Base-by-base conservation (phyloP, 2,888 invertebrate species). In the Phaedon cochleariae region DNA sequence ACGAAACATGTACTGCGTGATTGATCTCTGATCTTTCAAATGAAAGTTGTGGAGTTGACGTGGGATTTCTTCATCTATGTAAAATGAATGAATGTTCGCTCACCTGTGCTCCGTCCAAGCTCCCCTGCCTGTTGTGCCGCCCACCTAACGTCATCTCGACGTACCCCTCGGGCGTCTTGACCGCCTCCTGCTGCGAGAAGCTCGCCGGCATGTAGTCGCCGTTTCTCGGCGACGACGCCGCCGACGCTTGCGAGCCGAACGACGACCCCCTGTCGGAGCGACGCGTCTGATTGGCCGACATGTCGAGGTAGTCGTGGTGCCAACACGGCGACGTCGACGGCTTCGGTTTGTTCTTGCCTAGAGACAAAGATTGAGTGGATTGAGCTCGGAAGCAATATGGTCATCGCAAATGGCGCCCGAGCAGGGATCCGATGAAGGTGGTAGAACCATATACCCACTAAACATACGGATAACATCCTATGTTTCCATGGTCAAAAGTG, bases 61-160 rank as follows among this genome's bases (percentile, higher is more conserved):
- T n/a, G n/a, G n/a, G n/a, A n/a, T n/a, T n/a, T n/a, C n/a, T n/a
- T n/a, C n/a, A n/a, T n/a, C n/a, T n/a, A n/a, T n/a, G n/a, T n/a
- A n/a, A n/a, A n/a, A n/a, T n/a, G n/a, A n/a, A n/a, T n/a, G n/a
- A n/a, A n/a, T n/a, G n/a, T n/a, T n/a, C n/a, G n/a, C 67, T 71
- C 17, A 73, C 74, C 59, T 77, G 77, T 29, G 70, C 75, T 52
- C 79, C 77, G 49, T 81, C 81, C 52, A 80, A 72, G 70, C 81
- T 79, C 68, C 78, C 79, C 71, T 81, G 79, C 15, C 80, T 62
- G 48, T 76, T 77, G 52, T 77, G 77, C 46, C 70, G 65, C 45
- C 59, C 60, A 18, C 85, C 82, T 84, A 88, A 46, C 0, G 86
- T 85, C 90, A 90, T 90, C 76, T 90, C 90, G 37, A 90, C 88